phyloP scores from a whole-genome alignment of 2,113 vertebrate genomes.

The Mastomys coucha region DNA sequence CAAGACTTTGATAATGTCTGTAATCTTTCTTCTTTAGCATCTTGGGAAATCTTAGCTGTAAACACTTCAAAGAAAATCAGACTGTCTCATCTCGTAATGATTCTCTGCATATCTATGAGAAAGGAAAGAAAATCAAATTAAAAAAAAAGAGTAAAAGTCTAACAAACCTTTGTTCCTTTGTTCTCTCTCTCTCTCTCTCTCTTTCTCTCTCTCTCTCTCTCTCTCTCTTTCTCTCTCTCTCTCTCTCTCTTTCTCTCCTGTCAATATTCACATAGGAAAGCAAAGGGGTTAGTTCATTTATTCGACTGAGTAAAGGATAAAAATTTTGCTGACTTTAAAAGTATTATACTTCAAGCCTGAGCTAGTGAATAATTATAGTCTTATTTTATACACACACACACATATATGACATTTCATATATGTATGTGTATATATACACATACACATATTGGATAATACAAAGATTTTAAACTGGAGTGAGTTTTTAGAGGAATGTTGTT shows the following conservation, averaged over 20 bases:
- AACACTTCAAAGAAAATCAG: conserved; percentile 65
- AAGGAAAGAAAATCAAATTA: conserved; percentile 37
- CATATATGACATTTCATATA: no score
- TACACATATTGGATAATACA: neutral
- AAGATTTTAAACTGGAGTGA: neutral
- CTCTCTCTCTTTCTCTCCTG: neutral
- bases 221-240: neutral
- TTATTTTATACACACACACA: neutral
- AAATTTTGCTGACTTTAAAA: neutral
- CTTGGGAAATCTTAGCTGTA: conserved; percentile 61
- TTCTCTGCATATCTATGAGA: conserved; percentile 31
- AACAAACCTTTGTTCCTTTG: neutral
- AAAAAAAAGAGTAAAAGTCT: neutral
- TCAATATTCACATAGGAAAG: neutral
- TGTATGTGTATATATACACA: no score
- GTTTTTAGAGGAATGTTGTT: neutral
- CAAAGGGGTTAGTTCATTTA: neutral
- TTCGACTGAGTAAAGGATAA: neutral
- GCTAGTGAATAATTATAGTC: neutral
- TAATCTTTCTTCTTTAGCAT: conserved; percentile 66
- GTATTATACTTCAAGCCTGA: neutral
- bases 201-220: neutral
- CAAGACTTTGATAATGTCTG: conserved; percentile 51
- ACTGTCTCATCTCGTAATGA: conserved; percentile 51
- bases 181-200: neutral